phyloP scores from a whole-genome alignment of 2,888 invertebrate species.

The Xestia sexstrigata region DNA sequence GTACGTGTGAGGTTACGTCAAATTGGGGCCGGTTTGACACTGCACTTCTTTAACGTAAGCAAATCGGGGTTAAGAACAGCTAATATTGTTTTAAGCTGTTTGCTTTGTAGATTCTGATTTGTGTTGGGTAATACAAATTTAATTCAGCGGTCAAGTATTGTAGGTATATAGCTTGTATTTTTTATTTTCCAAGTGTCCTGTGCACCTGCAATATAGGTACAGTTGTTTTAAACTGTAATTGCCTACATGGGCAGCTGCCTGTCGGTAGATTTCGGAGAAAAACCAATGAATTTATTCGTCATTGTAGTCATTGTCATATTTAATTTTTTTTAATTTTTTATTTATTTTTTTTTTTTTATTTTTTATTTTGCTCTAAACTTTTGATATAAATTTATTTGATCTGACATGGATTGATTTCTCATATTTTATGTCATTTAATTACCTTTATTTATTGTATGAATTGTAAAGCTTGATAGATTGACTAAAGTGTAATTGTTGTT shows the following conservation, averaged over 20 bases:
- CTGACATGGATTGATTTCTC: no score
- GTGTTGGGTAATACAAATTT: slow-evolving; percentile 8
- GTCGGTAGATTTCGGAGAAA: background rate
- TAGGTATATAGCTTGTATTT: background rate
- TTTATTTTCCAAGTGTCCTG: background rate
- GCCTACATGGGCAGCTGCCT: background rate
- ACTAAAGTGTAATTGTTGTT: no score
- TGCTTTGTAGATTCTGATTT: slow-evolving; percentile 8
- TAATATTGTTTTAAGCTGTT: slow-evolving; percentile 40
- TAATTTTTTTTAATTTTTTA: no score
- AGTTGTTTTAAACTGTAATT: background rate
- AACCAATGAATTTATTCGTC: no score
- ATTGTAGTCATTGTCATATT: no score
- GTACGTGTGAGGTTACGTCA: slow-evolving; percentile 34
- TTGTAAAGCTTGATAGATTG: no score
- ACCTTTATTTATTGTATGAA: no score
- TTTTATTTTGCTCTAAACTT: no score
- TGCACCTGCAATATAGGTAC: background rate
- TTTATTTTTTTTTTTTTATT: no score
- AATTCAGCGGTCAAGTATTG: background rate
- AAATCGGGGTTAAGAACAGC: slow-evolving; percentile 45
- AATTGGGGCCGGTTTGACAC: slow-evolving; percentile 54
- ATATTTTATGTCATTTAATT: no score
- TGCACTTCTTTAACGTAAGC: slow-evolving; percentile 60
- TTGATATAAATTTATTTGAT: no score